phyloP scores from a whole-genome alignment of 23 tunicate genomes.

The Trididemnum miniatum region DNA sequence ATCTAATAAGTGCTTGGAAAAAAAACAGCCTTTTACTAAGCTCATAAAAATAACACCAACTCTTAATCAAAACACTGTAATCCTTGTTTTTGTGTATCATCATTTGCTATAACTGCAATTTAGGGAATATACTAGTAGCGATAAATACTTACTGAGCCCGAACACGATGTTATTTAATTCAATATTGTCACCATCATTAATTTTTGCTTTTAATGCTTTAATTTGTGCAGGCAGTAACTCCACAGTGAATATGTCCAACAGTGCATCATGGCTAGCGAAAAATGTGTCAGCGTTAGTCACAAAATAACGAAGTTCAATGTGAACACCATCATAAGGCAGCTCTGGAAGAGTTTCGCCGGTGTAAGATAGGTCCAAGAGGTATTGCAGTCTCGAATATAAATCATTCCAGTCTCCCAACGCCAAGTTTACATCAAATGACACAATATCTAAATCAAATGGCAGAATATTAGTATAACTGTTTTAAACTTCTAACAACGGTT shows the following conservation, averaged over 20 bases:
- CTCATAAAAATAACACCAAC: no score
- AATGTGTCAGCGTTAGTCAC: background rate
- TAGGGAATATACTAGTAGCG: no score
- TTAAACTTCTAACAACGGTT: no score
- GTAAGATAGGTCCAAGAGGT: conserved; percentile 2
- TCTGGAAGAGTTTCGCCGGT: background rate
- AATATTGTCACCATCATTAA: background rate
- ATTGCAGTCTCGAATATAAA: background rate
- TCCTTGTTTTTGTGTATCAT: no score
- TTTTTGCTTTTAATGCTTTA: background rate
- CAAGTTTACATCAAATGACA: background rate
- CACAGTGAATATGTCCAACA: background rate
- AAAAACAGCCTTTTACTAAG: no score
- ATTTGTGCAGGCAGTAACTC: conserved; percentile 1
- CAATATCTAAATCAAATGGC: conserved; percentile 3
- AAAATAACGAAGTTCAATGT: conserved; percentile 19
- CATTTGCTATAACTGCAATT: no score
- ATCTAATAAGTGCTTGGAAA: no score
- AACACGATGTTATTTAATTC: background rate
- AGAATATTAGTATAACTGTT: no score
- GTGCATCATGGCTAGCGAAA: background rate
- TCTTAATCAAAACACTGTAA: no score
- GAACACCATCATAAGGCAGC: conserved; percentile 8
- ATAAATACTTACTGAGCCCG: conserved; percentile 18
- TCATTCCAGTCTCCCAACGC: background rate